Evolutionary conservation across 2,888 invertebrate genomes (phyloP).

Genomic region (Drosophila anomalipes): DNA sequence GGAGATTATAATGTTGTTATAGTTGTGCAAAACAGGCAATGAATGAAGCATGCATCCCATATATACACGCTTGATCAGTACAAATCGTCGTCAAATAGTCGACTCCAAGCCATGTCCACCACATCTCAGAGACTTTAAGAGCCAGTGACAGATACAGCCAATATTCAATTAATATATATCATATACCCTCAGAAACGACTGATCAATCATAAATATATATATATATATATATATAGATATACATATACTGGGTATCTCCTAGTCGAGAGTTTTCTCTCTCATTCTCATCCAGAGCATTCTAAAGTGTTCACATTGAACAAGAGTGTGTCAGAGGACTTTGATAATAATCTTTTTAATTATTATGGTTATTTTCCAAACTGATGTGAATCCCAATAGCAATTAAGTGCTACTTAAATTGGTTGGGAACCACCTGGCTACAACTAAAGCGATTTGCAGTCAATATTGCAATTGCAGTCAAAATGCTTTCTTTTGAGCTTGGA

Average conservation of each 20-base stretch:
- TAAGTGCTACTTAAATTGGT: background rate
- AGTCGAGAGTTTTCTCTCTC: background rate
- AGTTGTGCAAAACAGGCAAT: background rate
- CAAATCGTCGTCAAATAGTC: too few species aligned
- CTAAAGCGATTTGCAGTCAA: constrained; percentile 2
- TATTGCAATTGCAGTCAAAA: constrained; percentile 16
- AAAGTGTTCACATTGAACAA: background rate
- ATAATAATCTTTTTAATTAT: background rate
- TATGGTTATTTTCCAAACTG: background rate
- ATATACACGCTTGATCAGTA: background rate
- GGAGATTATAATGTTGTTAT: background rate
- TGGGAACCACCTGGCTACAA: constrained; percentile 2
- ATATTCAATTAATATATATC: background rate
- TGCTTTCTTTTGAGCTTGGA: background rate
- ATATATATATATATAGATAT: background rate
- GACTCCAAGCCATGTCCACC: background rate
- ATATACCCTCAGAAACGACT: background rate
- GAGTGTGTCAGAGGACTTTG: too few species aligned
- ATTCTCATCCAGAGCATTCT: too few species aligned
- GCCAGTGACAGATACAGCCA: background rate
- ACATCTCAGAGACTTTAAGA: background rate
- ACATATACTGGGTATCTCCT: background rate
- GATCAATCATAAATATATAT: background rate
- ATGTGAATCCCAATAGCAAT: background rate
- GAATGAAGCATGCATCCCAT: background rate